phyloP scores from a whole-genome alignment of 2,113 vertebrate species.

The Micronycteris hirsuta region DNA sequence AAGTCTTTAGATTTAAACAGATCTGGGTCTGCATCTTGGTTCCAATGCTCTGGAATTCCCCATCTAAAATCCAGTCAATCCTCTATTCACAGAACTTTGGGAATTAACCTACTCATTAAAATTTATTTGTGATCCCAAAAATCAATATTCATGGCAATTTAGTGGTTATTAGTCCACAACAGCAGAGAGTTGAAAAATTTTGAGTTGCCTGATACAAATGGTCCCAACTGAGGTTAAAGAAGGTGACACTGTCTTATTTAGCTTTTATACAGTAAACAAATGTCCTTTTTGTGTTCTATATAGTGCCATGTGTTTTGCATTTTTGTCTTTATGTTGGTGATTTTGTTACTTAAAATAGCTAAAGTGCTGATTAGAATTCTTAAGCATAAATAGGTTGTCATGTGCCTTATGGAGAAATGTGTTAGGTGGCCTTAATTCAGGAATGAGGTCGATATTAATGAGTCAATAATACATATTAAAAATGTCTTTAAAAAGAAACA shows the following conservation, averaged over 20 bases:
- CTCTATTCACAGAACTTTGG: not conserved
- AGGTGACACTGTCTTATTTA: not conserved
- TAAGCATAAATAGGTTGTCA: not conserved
- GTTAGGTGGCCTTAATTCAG: not conserved
- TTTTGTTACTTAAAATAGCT: conserved; percentile 28
- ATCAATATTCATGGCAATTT: not conserved
- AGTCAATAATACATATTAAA: not conserved
- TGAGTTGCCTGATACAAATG: not conserved
- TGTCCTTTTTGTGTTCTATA: not conserved
- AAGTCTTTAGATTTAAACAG: not conserved
- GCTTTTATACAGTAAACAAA: not conserved
- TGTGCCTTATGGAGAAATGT: not conserved
- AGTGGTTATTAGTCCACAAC: not conserved
- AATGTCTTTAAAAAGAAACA: not conserved
- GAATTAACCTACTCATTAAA: not conserved
- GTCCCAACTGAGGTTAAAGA: not conserved
- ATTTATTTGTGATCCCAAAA: not conserved
- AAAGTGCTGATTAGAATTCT: not conserved
- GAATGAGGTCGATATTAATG: not conserved
- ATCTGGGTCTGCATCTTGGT: not conserved
- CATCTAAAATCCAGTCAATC: not conserved
- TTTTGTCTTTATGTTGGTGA: not conserved
- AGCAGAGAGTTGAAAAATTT: not conserved
- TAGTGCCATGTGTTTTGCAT: not conserved
- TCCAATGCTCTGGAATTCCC: not conserved